phyloP scores from a whole-genome alignment of 2,888 invertebrate genomes.

The Scaptomyza flava region DNA sequence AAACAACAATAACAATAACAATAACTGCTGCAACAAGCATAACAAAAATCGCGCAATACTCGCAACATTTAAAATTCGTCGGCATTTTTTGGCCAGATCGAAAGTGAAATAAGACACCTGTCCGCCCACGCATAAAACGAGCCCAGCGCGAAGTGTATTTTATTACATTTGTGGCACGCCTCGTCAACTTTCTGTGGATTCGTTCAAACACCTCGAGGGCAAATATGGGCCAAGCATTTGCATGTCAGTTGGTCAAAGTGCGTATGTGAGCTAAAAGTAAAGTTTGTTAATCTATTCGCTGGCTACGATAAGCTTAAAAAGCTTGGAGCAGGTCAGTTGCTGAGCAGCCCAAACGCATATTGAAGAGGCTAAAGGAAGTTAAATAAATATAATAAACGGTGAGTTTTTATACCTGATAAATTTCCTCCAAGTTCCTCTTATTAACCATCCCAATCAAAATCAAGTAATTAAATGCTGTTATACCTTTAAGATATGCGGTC shows the following conservation, averaged over 20 bases:
- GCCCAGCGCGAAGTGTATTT: slow-evolving; percentile 38
- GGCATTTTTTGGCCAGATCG: slow-evolving; percentile 46
- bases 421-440: too few species aligned
- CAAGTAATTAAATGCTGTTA: slow-evolving; percentile 2
- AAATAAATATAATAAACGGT: not conserved
- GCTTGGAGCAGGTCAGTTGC: slow-evolving; percentile 63
- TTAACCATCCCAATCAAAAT: not conserved
- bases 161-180: slow-evolving; percentile 55
- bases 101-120: slow-evolving; percentile 51
- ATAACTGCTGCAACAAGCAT: slow-evolving; percentile 38
- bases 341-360: not conserved
- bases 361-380: slow-evolving; percentile 10
- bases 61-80: slow-evolving; percentile 35
- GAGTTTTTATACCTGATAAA: not conserved
- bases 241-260: slow-evolving; percentile 73
- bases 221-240: slow-evolving; percentile 67
- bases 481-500: slow-evolving; percentile 38
- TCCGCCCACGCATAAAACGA: slow-evolving; percentile 1
- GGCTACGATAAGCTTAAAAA: slow-evolving; percentile 15
- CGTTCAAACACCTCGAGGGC: slow-evolving; percentile 23
- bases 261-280: slow-evolving; percentile 39
- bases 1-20: slow-evolving; percentile 49
- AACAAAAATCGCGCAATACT: slow-evolving; percentile 73
- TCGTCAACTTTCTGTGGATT: slow-evolving; percentile 69
- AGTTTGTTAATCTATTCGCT: slow-evolving; percentile 10